A percentile compares a stretch with the other conserved stretches of the same genome.
Conservation (phyloP, 2,113 vertebrate species). For the Gobiocypris rarus region DNA sequence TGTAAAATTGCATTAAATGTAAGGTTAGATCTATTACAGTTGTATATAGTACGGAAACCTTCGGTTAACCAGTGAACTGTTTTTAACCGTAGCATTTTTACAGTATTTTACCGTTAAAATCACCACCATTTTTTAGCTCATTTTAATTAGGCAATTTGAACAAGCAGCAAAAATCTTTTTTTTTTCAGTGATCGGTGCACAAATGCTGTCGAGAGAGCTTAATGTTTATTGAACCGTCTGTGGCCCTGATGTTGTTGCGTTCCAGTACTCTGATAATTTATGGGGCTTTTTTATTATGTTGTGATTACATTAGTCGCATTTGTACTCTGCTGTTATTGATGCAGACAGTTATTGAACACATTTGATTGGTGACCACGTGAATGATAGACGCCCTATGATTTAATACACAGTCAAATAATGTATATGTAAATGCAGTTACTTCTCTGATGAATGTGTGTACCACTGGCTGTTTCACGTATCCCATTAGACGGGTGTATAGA, state of each 20-base stretch:
- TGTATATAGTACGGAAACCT: too few species aligned
- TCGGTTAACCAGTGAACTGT: too few species aligned
- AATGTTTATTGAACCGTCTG: background rate
- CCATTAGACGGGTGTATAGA: background rate
- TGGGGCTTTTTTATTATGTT: background rate
- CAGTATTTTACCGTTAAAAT: too few species aligned
- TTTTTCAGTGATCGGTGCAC: background rate
- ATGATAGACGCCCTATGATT: background rate
- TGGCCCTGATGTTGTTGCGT: background rate
- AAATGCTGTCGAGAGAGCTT: background rate
- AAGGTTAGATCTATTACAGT: too few species aligned
- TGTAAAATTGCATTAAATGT: too few species aligned
- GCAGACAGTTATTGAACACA: background rate
- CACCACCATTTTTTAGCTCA: too few species aligned
- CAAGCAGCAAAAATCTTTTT: too few species aligned
- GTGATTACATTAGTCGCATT: constrained; percentile 11
- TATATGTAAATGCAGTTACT: background rate
- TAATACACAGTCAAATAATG: background rate
- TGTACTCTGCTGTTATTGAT: background rate
- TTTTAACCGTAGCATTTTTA: too few species aligned
- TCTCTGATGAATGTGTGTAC: constrained; percentile 19
- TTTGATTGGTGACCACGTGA: background rate
- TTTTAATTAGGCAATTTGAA: too few species aligned
- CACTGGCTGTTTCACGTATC: background rate
- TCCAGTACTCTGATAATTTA: constrained; percentile 2